A percentile compares a stretch with the other conserved stretches of the same genome.
phyloP scores from a whole-genome alignment of 2,113 vertebrate species.

The Siniperca knerii region DNA sequence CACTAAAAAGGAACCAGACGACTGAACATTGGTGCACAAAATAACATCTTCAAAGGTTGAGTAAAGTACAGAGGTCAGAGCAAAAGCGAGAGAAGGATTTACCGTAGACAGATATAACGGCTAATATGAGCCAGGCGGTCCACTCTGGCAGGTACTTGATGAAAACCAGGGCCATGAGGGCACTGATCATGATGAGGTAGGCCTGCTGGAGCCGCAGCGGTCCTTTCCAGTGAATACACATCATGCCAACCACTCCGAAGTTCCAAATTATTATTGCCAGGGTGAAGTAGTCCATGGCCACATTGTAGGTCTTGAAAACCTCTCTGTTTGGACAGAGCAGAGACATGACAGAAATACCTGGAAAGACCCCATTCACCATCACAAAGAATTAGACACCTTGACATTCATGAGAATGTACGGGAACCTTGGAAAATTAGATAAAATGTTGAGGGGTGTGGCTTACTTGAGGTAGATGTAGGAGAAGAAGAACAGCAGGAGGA shows the following conservation, averaged over 20 bases:
- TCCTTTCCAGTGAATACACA: conserved; percentile 98
- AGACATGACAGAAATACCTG: background rate
- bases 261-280: conserved; percentile 96
- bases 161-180: conserved; percentile 99
- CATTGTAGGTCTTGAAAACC: conserved; percentile 98
- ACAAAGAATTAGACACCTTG: background rate
- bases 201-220: conserved; percentile 97
- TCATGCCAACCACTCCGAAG: conserved; percentile 98
- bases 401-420: background rate
- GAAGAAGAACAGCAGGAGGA: conserved; percentile 98
- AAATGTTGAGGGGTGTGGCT: conserved; percentile 69
- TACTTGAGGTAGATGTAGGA: conserved; percentile 99
- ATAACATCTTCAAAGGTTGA: conserved; percentile 14
- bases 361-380: background rate
- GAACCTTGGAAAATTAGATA: background rate
- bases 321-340: conserved; percentile 83
- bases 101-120: conserved; percentile 98
- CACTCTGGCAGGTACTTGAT: conserved; percentile 99
- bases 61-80: conserved; percentile 12
- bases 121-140: conserved; percentile 98
- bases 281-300: conserved; percentile 97
- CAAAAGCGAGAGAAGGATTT: conserved; percentile 5
- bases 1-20: conserved; percentile 32
- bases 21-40: background rate
- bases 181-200: conserved; percentile 99